Percentiles rank a stretch among this genome's conserved stretches.
Conservation (phyloP, 2,113 vertebrate genomes). For the Hippopotamus amphibius region DNA sequence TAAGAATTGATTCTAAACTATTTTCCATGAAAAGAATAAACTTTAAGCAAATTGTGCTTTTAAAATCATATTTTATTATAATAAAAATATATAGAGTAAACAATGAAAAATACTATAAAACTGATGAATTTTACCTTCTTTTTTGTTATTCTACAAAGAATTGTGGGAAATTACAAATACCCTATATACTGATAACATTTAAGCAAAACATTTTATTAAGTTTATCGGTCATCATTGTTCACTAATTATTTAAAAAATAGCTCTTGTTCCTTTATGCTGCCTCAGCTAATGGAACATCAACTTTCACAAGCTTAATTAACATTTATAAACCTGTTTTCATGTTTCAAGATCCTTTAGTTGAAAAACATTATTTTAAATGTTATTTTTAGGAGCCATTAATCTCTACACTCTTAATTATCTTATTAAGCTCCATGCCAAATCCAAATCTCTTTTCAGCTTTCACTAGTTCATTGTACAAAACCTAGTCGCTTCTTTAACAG, state of each 20-base stretch:
- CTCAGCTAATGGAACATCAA: constrained; percentile 67
- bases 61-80: constrained; percentile 42
- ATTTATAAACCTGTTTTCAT: constrained; percentile 78
- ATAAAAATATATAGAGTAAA: neutral
- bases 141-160: constrained; percentile 70
- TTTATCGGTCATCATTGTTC: constrained; percentile 59
- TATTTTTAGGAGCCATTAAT: constrained; percentile 78
- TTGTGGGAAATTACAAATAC: constrained; percentile 70
- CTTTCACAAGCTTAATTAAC: constrained; percentile 78
- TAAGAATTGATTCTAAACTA: neutral
- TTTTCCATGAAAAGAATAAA: constrained; percentile 20
- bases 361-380: constrained; percentile 78
- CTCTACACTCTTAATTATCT: constrained; percentile 78
- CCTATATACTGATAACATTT: constrained; percentile 65
- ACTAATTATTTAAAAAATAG: constrained; percentile 72
- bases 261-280: constrained; percentile 55
- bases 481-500: constrained; percentile 53
- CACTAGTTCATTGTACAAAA: constrained; percentile 74
- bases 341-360: constrained; percentile 69
- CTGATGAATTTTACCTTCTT: neutral
- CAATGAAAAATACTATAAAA: constrained; percentile 57
- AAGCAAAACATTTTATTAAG: constrained; percentile 69
- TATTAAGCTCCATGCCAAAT: constrained; percentile 74
- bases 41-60: constrained; percentile 51
- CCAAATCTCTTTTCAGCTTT: constrained; percentile 59